Conservation (phyloP, 2,797 vertebrate species). For the Lateolabrax maculatus region DNA sequence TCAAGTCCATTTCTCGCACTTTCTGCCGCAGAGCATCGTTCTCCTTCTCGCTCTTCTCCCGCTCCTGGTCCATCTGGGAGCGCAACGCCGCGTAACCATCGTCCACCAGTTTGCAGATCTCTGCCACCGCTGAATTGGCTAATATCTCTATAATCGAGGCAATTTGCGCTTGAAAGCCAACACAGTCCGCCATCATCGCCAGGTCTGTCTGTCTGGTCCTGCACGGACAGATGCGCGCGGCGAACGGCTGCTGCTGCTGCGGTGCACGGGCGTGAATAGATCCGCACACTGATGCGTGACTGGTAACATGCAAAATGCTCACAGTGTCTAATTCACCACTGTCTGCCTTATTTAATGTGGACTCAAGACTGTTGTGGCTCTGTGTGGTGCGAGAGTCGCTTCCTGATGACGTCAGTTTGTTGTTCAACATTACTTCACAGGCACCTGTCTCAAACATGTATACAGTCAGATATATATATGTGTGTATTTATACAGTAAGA, state of each 20-base stretch:
- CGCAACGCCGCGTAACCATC: conserved; percentile 84
- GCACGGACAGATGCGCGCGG: conserved; percentile 33
- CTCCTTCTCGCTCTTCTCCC: conserved; percentile 79
- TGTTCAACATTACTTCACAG: conserved; percentile 52
- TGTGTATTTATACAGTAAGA: no score
- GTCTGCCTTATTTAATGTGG: not conserved
- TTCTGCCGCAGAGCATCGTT: conserved; percentile 82
- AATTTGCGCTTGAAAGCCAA: conserved; percentile 85
- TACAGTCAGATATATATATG: no score
- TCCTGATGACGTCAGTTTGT: conserved; percentile 76
- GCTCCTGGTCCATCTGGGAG: conserved; percentile 82
- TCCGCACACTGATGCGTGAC: conserved; percentile 2
- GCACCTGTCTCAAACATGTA: not conserved
- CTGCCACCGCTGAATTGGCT: conserved; percentile 86
- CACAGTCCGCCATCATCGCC: conserved; percentile 81
- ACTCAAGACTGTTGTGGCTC: conserved; percentile 27
- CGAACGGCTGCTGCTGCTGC: conserved; percentile 19
- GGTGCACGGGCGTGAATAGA: conserved; percentile 24
- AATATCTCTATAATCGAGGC: conserved; percentile 86
- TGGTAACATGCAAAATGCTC: conserved; percentile 19
- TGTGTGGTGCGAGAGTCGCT: conserved; percentile 59
- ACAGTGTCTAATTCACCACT: rapidly evolving
- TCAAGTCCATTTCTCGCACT: conserved; percentile 81
- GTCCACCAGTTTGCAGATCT: conserved; percentile 87
- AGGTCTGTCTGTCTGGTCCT: not conserved